Evolutionary conservation across 2,797 vertebrate genomes (phyloP), one percentile per base, ranked within the genome.

Genomic region (Chrysocyon brachyurus): DNA sequence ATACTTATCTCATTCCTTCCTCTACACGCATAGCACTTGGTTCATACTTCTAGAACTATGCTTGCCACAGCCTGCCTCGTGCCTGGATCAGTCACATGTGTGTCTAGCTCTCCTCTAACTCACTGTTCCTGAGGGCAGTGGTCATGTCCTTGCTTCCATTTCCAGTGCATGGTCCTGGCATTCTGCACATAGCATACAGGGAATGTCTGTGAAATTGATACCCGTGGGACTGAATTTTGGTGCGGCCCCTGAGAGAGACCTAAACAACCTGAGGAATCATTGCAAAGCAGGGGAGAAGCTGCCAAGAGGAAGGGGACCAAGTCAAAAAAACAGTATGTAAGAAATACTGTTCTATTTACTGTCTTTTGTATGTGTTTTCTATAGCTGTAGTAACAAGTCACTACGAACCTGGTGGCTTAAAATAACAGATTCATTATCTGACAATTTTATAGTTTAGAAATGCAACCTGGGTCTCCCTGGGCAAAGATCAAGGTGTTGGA

Each of bases 41-140:
- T 96, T 91, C 70, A 82, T 57, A 28, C 72, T 94, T 93, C 83
- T 91, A 54, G 78, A 94, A 57, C 59, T 61, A 83, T 24, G 28
- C 96, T 72, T 96, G 92, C 90, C 84, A 54, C 63, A 83, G 94
- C 92, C 90, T 93, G 96, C 64, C 79, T 68, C 3, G 0, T 40
- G 54, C 40, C 87, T 9, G 33, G 28, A 31, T 92, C 70, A 73
- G 90, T 87, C 78, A 84, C 40, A 0, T 4, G 28, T 91, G 11
- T 49, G 66, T 78, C 70, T 81, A 0, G 75, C 73, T 92, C 2
- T 73, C 57, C 57, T 79, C 21, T 49, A 12, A 4, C 22, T 33
- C n/a, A 64, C 61, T 46, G n/a, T 14, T 49, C 33, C 64, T 16
- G 33, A 90, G 61, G 77, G 24, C 57, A n/a, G 63, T 4, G 40